A percentile compares a stretch with the other conserved stretches of the same genome.
phyloP scores from a whole-genome alignment of 2,113 vertebrate species.

The Centropus unirufus region DNA sequence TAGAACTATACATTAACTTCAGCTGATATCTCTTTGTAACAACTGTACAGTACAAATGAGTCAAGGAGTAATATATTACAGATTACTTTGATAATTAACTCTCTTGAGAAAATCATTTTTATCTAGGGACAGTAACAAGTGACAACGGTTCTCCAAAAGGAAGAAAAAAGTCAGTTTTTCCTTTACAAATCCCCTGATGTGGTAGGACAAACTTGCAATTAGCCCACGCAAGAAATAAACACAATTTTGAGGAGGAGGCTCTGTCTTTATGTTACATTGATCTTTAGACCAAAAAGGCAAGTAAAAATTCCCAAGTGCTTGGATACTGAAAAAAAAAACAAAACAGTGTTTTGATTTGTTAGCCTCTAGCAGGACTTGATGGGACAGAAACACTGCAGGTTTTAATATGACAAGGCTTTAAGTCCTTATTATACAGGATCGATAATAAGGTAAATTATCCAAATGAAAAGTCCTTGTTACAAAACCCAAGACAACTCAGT shows the following conservation, averaged over 20 bases:
- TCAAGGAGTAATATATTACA: background rate
- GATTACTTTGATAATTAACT: conserved; percentile 38
- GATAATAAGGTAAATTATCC: background rate
- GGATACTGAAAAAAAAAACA: background rate
- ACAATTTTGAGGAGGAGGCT: background rate
- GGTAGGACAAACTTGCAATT: background rate
- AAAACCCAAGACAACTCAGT: conserved; percentile 26
- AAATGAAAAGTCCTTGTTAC: conserved; percentile 15
- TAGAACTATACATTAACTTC: background rate
- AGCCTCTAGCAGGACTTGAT: background rate
- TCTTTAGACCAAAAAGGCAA: background rate
- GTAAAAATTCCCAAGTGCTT: background rate
- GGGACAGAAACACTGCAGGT: background rate
- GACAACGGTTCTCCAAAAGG: background rate
- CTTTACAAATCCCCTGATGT: background rate
- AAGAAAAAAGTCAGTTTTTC: background rate
- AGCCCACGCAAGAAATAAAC: background rate
- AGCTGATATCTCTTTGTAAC: background rate
- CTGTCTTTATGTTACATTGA: background rate
- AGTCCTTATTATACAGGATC: background rate
- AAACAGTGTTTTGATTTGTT: background rate
- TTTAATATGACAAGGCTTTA: background rate
- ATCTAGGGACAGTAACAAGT: background rate
- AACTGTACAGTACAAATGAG: background rate
- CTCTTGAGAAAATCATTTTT: background rate